A percentile compares a stretch with the other conserved stretches of the same genome.
phyloP scores from a whole-genome alignment of 2,797 vertebrate genomes.

The Pteronotus mesoamericanus region DNA sequence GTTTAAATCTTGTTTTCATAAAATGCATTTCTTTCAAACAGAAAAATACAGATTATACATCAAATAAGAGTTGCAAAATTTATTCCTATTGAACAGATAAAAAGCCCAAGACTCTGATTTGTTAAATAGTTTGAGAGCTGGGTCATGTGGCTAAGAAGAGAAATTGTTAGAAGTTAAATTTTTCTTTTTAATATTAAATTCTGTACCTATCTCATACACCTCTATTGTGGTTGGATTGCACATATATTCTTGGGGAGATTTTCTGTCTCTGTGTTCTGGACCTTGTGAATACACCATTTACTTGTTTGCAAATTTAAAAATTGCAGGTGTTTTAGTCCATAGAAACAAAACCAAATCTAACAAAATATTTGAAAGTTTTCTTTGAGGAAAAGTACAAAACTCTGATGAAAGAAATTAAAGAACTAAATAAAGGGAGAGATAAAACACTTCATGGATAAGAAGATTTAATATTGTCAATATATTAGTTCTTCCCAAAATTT shows the following conservation, averaged over 20 bases:
- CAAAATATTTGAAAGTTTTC: neutral
- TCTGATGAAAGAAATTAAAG: neutral
- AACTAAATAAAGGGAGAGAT: neutral
- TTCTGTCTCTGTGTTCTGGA: neutral
- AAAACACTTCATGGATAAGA: neutral
- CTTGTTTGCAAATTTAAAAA: neutral
- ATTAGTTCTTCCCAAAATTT: neutral
- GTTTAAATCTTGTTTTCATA: neutral
- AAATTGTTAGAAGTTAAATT: neutral
- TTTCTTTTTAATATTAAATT: neutral
- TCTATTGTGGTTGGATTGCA: neutral
- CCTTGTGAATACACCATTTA: neutral
- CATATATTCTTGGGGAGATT: neutral
- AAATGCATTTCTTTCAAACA: neutral
- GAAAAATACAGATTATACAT: neutral
- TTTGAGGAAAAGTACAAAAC: neutral
- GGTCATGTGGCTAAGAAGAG: neutral
- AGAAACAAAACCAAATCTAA: neutral
- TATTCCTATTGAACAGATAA: neutral
- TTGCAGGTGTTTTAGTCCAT: neutral
- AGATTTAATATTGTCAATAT: neutral
- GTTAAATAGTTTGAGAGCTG: neutral
- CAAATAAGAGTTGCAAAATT: neutral
- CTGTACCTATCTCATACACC: neutral
- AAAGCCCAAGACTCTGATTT: neutral